These are phyloP conservation scores for Porites cylindrica DNA, from an alignment of 92 coral and sea anemone species.

Conservation along the genomic window DNA sequence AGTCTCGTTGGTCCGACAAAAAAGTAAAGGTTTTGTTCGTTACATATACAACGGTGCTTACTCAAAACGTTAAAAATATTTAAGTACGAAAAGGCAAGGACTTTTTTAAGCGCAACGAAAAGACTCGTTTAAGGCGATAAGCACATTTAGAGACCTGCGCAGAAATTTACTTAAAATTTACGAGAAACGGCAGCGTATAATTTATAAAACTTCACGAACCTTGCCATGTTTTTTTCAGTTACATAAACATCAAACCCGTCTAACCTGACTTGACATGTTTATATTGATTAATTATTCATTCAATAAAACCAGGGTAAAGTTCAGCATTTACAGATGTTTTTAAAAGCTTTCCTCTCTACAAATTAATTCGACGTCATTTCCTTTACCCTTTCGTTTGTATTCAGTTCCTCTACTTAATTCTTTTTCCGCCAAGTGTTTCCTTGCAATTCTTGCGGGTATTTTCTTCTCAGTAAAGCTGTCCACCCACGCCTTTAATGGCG, in stretches of 20 bases:
- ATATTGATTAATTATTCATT: conserved; percentile 1
- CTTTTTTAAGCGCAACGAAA: too few species aligned
- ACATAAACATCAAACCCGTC: conserved; percentile 1
- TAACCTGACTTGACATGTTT: not conserved
- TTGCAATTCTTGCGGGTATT: not conserved
- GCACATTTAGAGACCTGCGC: not conserved
- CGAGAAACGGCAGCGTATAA: not conserved
- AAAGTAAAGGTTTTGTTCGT: not conserved
- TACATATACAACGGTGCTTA: not conserved
- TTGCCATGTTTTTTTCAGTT: not conserved
- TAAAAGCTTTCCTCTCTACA: not conserved
- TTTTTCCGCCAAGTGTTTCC: not conserved
- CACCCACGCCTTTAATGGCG: not conserved
- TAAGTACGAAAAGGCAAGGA: not conserved
- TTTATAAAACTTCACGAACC: not conserved
- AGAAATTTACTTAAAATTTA: not conserved
- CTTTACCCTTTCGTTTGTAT: too few species aligned
- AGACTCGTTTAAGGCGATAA: not conserved
- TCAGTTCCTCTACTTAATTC: not conserved
- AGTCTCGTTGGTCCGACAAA: not conserved
- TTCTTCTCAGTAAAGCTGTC: not conserved
- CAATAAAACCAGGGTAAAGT: conserved; percentile 11
- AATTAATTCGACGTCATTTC: not conserved
- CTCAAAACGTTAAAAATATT: not conserved
- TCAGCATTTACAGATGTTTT: not conserved